phyloP scores from a whole-genome alignment of 2,888 invertebrate species.

The Morpho achilles region DNA sequence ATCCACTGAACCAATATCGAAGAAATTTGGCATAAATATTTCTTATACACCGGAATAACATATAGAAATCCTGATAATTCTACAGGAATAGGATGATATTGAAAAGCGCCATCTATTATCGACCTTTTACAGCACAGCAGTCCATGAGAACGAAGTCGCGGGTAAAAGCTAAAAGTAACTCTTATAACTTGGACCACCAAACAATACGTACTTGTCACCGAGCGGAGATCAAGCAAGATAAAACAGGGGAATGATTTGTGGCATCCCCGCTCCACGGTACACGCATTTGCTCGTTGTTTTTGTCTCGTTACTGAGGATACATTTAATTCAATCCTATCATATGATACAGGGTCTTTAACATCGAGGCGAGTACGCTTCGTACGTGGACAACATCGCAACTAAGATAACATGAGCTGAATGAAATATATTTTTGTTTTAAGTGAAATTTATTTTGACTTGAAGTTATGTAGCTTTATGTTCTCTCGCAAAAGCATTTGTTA shows the following conservation, averaged over 20 bases:
- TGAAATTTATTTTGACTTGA: too few species aligned
- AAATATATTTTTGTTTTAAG: background rate
- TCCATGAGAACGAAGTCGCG: too few species aligned
- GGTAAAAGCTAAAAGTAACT: background rate
- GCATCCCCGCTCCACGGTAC: constrained; percentile 17
- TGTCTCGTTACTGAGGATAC: constrained; percentile 18
- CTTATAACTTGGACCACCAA: background rate
- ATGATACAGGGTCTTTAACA: constrained; percentile 5
- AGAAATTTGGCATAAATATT: too few species aligned
- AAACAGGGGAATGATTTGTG: constrained; percentile 39
- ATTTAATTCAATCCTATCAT: constrained; percentile 20
- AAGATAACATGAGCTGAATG: background rate
- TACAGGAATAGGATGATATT: too few species aligned
- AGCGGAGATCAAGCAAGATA: constrained; percentile 40
- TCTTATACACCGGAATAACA: too few species aligned
- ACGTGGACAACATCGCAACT: constrained; percentile 5
- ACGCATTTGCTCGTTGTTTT: constrained; percentile 11
- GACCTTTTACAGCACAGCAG: too few species aligned
- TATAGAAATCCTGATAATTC: too few species aligned
- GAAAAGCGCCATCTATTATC: too few species aligned
- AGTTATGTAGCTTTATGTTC: too few species aligned
- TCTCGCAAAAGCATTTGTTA: too few species aligned
- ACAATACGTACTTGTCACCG: constrained; percentile 29
- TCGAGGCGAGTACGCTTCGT: constrained; percentile 1
- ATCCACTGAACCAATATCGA: too few species aligned